phyloP scores from a whole-genome alignment of 2,797 vertebrate species.

The Forpus xanthops region DNA sequence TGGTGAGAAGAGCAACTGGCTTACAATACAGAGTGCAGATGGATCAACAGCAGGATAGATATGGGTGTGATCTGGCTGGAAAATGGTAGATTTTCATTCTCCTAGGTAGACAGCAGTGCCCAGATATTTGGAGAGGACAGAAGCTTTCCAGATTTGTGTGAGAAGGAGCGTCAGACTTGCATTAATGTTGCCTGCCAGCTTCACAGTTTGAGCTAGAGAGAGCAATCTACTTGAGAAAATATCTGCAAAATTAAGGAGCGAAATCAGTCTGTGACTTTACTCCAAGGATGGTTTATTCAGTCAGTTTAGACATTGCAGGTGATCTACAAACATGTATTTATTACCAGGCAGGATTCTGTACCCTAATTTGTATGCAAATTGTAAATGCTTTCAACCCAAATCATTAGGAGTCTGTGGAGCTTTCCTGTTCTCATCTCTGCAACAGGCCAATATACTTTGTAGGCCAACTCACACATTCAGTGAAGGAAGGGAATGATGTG shows the following conservation, averaged over 20 bases:
- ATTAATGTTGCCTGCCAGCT: background rate
- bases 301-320: background rate
- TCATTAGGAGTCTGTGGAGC: background rate
- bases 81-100: background rate
- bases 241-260: background rate
- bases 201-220: background rate
- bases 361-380: background rate
- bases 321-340: background rate
- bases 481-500: background rate
- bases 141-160: background rate
- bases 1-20: background rate
- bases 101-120: background rate
- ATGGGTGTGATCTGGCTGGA: background rate
- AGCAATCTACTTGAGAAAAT: background rate
- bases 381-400: background rate
- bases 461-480: background rate
- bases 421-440: background rate
- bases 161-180: background rate
- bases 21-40: background rate
- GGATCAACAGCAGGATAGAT: background rate
- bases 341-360: background rate
- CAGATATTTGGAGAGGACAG: background rate
- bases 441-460: background rate
- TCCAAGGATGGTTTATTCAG: background rate
- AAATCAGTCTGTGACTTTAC: background rate